Evolutionary conservation across 1,140 invertebrate genomes (phyloP).

Genomic region (Apis dorsata): DNA sequence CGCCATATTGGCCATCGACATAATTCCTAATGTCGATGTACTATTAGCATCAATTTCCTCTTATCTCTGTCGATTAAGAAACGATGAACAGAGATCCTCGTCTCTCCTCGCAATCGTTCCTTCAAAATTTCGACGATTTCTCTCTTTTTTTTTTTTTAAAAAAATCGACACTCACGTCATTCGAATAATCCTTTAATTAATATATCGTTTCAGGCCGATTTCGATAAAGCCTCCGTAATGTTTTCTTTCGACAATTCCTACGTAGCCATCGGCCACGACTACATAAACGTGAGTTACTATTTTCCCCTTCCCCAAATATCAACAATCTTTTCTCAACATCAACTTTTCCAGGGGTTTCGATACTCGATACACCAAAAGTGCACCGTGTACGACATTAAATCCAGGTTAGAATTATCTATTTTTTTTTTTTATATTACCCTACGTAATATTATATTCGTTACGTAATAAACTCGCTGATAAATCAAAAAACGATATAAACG

Average conservation of each 20-base stretch:
- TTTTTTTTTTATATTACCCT: not conserved
- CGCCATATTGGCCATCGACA: too few species aligned
- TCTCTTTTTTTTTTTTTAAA: too few species aligned
- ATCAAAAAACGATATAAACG: not conserved
- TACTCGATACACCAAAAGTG: slow-evolving; percentile 83
- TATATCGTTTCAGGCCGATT: slow-evolving; percentile 20
- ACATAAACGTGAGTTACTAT: slow-evolving; percentile 35
- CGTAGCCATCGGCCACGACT: slow-evolving; percentile 62
- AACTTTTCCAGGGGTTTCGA: slow-evolving; percentile 81
- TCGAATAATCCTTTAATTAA: too few species aligned
- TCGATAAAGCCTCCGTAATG: not conserved
- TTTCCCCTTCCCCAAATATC: too few species aligned
- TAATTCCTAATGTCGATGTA: too few species aligned
- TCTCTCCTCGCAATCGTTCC: too few species aligned
- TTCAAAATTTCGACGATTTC: too few species aligned
- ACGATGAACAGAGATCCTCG: too few species aligned
- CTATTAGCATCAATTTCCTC: not conserved
- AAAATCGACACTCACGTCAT: too few species aligned
- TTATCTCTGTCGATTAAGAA: not conserved
- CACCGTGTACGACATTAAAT: slow-evolving; percentile 81
- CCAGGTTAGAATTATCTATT: slow-evolving; percentile 73
- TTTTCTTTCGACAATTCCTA: slow-evolving; percentile 33
- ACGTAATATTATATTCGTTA: not conserved
- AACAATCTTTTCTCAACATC: too few species aligned
- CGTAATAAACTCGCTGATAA: not conserved